Evolutionary conservation across 2,888 invertebrate genomes (phyloP), one percentile per base, ranked within the genome.

Genomic region (Sturmia bella): DNA sequence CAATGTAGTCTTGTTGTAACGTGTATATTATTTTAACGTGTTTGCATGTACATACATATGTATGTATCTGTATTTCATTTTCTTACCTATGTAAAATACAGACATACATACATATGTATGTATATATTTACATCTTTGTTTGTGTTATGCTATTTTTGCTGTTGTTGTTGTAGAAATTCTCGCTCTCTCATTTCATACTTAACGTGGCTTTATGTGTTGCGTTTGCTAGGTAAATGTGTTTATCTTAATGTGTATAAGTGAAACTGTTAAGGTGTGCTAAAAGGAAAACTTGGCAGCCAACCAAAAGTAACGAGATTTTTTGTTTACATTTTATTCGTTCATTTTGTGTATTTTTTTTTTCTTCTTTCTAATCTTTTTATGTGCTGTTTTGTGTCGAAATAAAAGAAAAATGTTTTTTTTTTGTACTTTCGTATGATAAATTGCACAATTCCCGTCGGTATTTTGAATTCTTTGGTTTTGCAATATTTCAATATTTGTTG

Each of bases 251-350:
- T 75, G 64, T 79, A 68, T 57, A 80, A 66, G 68, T 78, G 63
- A 83, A 84, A 81, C 83, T 83, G 86, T 86, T 87, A 87, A 89
- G 90, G 90, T 89, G 89, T 86, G 89, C 88, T 82, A 39, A 66
- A 78, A 75, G 78, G 70, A 86, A 89, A 89, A 87, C 88, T 88
- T 89, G 90, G 89, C 89, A 89, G 86, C 89, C 89, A 89, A 89
- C 89, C 89, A 89, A 89, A 82, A 89, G 89, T 86, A 85, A 81
- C 87, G 89, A 86, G 87, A 86, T 68, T 70, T 75, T 78, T 75
- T 75, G 45, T 76, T 73, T 24, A 21, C 27, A 41, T 54, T 64
- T 79, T 83, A 57, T 81, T 80, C 78, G 39, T 73, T 73, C 74
- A 70, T 75, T 78, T 83, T 69, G 74, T 73, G 54, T 74, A 54